Evolutionary conservation across 2,113 vertebrate species (phyloP), one percentile per base, ranked within the genome.

Genomic region (Leucoraja erinaceus): DNA sequence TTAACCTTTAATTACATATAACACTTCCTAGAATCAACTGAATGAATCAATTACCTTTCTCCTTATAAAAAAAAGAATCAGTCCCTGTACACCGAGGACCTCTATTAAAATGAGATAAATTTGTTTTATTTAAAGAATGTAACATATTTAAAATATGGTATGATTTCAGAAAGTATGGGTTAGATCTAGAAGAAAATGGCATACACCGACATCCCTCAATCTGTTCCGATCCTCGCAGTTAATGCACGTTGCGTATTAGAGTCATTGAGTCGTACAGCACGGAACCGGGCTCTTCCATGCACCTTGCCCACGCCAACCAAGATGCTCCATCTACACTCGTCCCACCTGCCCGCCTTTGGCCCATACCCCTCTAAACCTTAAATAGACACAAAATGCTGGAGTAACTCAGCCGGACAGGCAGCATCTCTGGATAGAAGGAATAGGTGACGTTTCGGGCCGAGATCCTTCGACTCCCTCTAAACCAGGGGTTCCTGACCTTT

Each of bases 81-180:
- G 25, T 14, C 25, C 83, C 83, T 61, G 83, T 61, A 61, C 83
- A 84, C 54, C 11, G 33, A 84, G 9, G 81, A 84, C 25, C 54
- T n/a, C 81, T 61, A n/a, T 61, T 61, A 86, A 61, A 86, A 86
- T 86, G 25, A 61, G 83, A 86, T 86, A n/a, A 5, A 59, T 56
- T 59, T 81, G 18, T 83, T 83, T 83, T 83, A 56, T n/a, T 28
- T 59, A 12, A 83, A 83, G 79, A 59, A 83, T 22, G 56, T 59
- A 83, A 83, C 28, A 86, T 61, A 61, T 61, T 86, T 61, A 61
- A 86, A 11, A 86, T 86, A 4, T 86, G 56, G 59, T 16, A 0
- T 14, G 54, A 1, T 28, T 63, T 86, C 83, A 63, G 83, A 86
- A 86, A n/a, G 81, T 5, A 10, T 59, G 61, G n/a, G 83, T 86